These are phyloP conservation scores for Creontiades dilutus DNA, from an alignment of 2,888 invertebrate genomes.

Conservation along the genomic window DNA sequence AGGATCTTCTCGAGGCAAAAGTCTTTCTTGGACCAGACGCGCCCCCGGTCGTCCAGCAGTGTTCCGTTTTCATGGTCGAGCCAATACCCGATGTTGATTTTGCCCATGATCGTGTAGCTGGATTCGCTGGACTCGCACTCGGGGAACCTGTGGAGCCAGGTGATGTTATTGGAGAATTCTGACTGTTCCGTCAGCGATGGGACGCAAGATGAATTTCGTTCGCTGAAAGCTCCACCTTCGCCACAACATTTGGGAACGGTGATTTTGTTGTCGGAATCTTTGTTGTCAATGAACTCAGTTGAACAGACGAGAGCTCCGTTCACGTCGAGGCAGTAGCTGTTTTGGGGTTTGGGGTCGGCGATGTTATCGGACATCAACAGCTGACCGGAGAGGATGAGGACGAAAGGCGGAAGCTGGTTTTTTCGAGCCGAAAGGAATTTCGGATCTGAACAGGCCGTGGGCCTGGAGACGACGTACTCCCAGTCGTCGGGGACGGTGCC, in stretches of 20 bases:
- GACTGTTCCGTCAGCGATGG: constrained; percentile 73
- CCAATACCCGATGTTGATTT: constrained; percentile 78
- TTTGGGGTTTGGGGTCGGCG: constrained; percentile 80
- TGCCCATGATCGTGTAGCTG: constrained; percentile 80
- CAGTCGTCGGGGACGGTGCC: constrained; percentile 79
- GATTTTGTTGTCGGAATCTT: constrained; percentile 75
- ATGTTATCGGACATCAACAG: constrained; percentile 81
- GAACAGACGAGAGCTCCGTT: constrained; percentile 84
- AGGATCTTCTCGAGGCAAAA: constrained; percentile 79
- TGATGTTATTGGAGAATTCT: constrained; percentile 75
- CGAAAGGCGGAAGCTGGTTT: constrained; percentile 77
- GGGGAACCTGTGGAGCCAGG: constrained; percentile 81
- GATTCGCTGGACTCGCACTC: constrained; percentile 79
- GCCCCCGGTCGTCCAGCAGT: constrained; percentile 79
- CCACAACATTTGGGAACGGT: constrained; percentile 85
- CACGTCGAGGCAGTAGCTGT: constrained; percentile 85
- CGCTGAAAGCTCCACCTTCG: constrained; percentile 82
- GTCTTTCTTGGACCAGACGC: constrained; percentile 80
- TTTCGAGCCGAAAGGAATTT: constrained; percentile 78
- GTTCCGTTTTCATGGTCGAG: constrained; percentile 81
- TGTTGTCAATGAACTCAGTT: constrained; percentile 74
- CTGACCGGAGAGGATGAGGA: constrained; percentile 85
- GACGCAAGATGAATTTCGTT: constrained; percentile 80
- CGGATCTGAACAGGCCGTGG: constrained; percentile 78
- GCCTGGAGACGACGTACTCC: constrained; percentile 78